Conservation (phyloP, 2,888 invertebrate species). For the Dryobota labecula region DNA sequence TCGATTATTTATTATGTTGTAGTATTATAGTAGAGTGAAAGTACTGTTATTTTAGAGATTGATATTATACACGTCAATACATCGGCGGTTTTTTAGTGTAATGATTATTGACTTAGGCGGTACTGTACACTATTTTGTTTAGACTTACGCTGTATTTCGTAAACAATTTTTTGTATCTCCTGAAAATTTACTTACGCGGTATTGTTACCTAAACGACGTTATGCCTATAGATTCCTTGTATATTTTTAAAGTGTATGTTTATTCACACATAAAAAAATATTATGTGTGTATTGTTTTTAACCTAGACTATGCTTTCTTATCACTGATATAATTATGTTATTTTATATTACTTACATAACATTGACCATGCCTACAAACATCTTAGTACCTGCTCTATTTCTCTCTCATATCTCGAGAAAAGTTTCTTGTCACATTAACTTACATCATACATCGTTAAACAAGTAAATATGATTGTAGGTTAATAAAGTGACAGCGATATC, state of each 20-base stretch:
- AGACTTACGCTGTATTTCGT: no score
- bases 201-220: no score
- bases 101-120: no score
- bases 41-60: no score
- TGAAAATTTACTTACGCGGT: no score
- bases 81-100: no score
- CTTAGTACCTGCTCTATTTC: background rate
- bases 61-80: no score
- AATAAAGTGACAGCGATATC: slow-evolving; percentile 12
- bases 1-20: no score
- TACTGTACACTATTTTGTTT: no score
- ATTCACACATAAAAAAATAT: no score
- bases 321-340: background rate
- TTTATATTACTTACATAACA: background rate
- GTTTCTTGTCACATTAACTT: slow-evolving; percentile 26
- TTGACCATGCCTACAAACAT: slow-evolving; percentile 17
- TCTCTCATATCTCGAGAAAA: slow-evolving; percentile 7
- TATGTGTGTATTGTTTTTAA: background rate
- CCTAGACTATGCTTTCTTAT: background rate
- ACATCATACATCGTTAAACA: slow-evolving; percentile 22
- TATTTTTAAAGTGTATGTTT: background rate
- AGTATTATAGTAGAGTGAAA: no score
- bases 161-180: no score
- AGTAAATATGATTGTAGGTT: slow-evolving; percentile 36
- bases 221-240: background rate